These are phyloP conservation scores for Mycteria americana DNA, from an alignment of 2,797 vertebrate genomes.

Conservation along the genomic window DNA sequence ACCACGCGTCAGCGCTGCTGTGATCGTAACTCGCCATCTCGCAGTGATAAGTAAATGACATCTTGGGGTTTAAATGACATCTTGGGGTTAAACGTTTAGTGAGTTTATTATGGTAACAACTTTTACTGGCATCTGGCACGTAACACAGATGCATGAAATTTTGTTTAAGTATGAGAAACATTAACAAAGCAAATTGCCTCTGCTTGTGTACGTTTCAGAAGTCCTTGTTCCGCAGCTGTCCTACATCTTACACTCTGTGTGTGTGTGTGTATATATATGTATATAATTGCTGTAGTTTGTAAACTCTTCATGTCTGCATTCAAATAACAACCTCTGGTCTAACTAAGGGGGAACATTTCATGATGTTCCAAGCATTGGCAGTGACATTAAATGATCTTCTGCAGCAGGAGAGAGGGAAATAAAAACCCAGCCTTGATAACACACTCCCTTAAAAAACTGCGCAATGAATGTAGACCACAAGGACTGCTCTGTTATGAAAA, in stretches of 20 bases:
- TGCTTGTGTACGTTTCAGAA: not conserved
- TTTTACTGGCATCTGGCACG: not conserved
- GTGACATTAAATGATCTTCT: slow-evolving; percentile 9
- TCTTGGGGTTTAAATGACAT: not conserved
- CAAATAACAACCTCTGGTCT: not conserved
- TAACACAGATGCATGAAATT: slow-evolving; percentile 3
- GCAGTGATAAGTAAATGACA: not conserved
- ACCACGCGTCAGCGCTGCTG: fast-evolving
- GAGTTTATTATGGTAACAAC: not conserved
- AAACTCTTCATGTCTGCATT: not conserved
- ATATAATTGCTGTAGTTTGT: not conserved
- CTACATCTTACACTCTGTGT: not conserved
- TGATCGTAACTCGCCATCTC: not conserved
- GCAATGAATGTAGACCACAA: not conserved
- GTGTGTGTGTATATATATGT: too few relatives aligned
- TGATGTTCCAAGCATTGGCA: not conserved
- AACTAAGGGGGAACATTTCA: not conserved
- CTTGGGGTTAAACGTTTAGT: not conserved
- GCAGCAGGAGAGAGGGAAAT: not conserved
- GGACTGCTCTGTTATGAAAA: not conserved
- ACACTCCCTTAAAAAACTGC: not conserved
- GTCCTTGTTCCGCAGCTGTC: not conserved
- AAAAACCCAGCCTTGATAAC: not conserved
- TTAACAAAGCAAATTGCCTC: slow-evolving; percentile 1
- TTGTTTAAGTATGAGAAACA: not conserved